A percentile compares a stretch with the other conserved stretches of the same genome.
phyloP scores from a whole-genome alignment of 2,113 vertebrate species.

The Suricata suricatta region DNA sequence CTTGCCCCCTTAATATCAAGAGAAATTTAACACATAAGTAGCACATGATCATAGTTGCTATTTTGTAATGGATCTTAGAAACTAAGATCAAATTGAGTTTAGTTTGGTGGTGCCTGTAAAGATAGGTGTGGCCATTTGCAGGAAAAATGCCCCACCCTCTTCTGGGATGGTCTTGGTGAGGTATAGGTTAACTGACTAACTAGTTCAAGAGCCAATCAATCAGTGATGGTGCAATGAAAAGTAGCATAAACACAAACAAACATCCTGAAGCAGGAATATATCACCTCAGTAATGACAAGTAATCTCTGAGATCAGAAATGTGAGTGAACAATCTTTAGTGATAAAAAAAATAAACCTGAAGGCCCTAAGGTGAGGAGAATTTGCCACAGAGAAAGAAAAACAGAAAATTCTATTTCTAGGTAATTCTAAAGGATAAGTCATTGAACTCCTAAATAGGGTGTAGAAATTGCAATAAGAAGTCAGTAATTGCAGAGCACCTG shows the following conservation, averaged over 20 bases:
- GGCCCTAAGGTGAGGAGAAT: not conserved
- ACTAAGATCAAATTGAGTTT: not conserved
- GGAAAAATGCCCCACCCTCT: not conserved
- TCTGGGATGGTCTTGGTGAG: not conserved
- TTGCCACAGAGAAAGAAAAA: not conserved
- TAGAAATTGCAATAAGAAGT: not conserved
- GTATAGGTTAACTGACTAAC: not conserved
- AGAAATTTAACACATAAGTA: not conserved
- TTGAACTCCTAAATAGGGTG: not conserved
- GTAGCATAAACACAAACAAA: not conserved
- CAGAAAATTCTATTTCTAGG: not conserved
- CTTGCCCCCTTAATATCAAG: not conserved
- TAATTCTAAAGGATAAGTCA: not conserved
- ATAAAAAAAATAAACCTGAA: not conserved
- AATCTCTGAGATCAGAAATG: not conserved
- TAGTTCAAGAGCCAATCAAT: not conserved
- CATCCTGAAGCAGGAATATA: not conserved
- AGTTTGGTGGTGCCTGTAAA: not conserved
- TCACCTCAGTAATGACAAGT: not conserved
- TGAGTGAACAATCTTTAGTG: not conserved
- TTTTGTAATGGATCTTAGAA: not conserved
- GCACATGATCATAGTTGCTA: not conserved
- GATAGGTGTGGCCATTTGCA: not conserved
- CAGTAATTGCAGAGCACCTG: not conserved
- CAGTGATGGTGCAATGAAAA: not conserved